Evolutionary conservation across 1,140 invertebrate species (phyloP), one percentile per base, ranked within the genome.

Genomic region (Philopotamus ludificatus): DNA sequence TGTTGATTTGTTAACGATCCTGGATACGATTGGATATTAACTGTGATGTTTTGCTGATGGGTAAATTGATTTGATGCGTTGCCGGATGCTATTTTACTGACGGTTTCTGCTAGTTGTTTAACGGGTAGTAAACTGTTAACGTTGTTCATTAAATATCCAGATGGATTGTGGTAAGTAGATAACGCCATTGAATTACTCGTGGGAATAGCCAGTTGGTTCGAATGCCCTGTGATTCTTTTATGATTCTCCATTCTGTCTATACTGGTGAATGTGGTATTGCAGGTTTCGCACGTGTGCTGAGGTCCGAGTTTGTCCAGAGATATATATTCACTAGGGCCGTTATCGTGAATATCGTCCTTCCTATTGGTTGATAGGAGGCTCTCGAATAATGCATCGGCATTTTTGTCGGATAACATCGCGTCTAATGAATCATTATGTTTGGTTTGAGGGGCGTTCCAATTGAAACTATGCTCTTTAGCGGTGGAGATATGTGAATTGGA

Each of bases 31-130:
- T 81, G 79, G 18, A 80, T 80, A 66, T 81, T 81, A 18, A 81
- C 80, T 76, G 79, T 79, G 3, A 81, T 79, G 65, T 80, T 80
- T 70, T 81, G 79, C 64, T 81, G 79, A 62, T 81, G 79, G 0
- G 78, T 79, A 53, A 77, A 80, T 9, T 74, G 74, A 41, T 15
- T 23, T 16, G 76, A 25, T 2, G 63, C 20, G 12, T 72, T 71
- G 0, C 76, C 75, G 10, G 44, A 71, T 9, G 78, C 75, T 16
- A 80, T 55, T 67, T 80, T 80, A 15, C 77, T 78, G 0, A 81
- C 78, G 73, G 80, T 79, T 60, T 81, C 79, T 26, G 74, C 79
- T 49, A 81, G 69, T 65, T 79, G 76, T 69, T 80, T 80, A 0
- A 79, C 77, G 8, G 79, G 79, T 21, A 80, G 62, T 23, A 81